These are phyloP conservation scores for Parauchenoglanis ngamensis DNA, from an alignment of 2,797 vertebrate genomes.

Conservation along the genomic window DNA sequence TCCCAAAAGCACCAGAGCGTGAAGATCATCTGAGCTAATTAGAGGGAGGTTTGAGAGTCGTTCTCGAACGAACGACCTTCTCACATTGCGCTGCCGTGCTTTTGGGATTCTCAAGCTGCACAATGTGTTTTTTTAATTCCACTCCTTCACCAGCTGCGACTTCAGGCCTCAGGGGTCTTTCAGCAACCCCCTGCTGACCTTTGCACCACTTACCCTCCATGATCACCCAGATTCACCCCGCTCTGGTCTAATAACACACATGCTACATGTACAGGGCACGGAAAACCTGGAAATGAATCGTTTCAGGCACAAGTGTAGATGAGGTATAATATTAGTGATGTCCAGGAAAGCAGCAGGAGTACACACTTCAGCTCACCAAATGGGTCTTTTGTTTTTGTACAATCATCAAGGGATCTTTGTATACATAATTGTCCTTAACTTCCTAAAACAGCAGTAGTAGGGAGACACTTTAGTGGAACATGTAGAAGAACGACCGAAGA, in stretches of 20 bases:
- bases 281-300: background rate
- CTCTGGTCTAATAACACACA: background rate
- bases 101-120: conserved; percentile 23
- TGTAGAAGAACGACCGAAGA: background rate
- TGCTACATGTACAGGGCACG: background rate
- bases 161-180: conserved; percentile 11
- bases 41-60: conserved; percentile 9
- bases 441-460: background rate
- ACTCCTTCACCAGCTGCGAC: conserved; percentile 19
- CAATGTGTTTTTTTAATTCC: background rate
- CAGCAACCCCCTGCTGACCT: conserved; percentile 16
- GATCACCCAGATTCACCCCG: background rate
- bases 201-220: conserved; percentile 21
- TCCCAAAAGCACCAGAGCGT: conserved; percentile 29
- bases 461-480: background rate
- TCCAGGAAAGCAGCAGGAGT: background rate
- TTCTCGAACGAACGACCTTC: conserved; percentile 21
- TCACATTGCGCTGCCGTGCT: background rate
- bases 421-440: background rate
- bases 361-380: background rate
- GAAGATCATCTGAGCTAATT: conserved; percentile 39
- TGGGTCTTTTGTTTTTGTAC: background rate
- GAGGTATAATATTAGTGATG: background rate
- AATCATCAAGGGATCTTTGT: background rate
- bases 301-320: background rate